phyloP scores from a whole-genome alignment of 2,797 vertebrate genomes.

The Pristis pectinata region DNA sequence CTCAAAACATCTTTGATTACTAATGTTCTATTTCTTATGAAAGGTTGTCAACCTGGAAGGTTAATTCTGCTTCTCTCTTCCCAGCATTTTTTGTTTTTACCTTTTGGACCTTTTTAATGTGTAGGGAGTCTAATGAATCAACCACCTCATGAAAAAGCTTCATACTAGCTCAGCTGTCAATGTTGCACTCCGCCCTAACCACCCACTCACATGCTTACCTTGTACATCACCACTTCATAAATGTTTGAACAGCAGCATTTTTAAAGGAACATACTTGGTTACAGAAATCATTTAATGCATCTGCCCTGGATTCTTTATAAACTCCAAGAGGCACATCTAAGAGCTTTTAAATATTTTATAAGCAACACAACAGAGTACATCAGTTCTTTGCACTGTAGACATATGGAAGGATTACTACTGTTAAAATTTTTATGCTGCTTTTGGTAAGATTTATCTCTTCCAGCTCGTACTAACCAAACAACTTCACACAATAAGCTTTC shows the following conservation, averaged over 20 bases:
- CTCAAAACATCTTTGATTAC: too few species aligned
- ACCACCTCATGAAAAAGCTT: neutral
- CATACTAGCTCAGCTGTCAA: neutral
- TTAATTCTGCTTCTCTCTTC: too few species aligned
- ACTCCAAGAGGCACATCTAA: neutral
- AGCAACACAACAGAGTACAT: neutral
- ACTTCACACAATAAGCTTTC: neutral
- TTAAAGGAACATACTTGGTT: slow-evolving; percentile 8
- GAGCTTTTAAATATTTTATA: slow-evolving; percentile 23
- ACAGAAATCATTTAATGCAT: slow-evolving; percentile 23
- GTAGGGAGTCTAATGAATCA: neutral
- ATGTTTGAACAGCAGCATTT: neutral
- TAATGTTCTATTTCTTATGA: too few species aligned
- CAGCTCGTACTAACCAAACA: slow-evolving; percentile 23
- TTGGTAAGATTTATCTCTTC: slow-evolving; percentile 23
- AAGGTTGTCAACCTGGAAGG: too few species aligned
- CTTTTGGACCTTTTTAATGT: neutral
- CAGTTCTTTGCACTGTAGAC: slow-evolving; percentile 11
- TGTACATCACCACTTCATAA: neutral
- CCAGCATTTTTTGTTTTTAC: neutral
- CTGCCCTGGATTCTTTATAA: neutral
- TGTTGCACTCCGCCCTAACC: neutral
- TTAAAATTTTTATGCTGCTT: neutral
- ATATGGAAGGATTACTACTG: slow-evolving; percentile 25
- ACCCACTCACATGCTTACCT: neutral